phyloP scores from a whole-genome alignment of 2,113 vertebrate genomes.

The Tricholaema leucomelas region DNA sequence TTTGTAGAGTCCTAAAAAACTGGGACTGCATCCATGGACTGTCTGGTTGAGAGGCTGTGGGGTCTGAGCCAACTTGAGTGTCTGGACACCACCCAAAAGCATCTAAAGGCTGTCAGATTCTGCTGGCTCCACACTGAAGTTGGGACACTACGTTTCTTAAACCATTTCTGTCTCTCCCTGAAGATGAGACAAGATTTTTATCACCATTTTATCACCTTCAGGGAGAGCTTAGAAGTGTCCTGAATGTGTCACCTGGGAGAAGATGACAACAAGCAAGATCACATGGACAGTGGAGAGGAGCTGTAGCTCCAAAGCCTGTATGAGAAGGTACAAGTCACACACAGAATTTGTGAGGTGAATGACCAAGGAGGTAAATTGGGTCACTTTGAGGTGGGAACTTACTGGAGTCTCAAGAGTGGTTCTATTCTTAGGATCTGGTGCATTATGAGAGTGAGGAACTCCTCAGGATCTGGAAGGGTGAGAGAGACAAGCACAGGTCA shows the following conservation, averaged over 20 bases:
- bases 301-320: background rate
- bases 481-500: background rate
- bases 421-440: constrained; percentile 85
- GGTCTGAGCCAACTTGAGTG: constrained; percentile 5
- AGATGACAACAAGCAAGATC: background rate
- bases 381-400: background rate
- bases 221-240: background rate
- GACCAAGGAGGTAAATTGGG: background rate
- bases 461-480: constrained; percentile 83
- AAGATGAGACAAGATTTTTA: background rate
- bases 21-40: constrained; percentile 14
- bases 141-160: background rate
- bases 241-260: background rate
- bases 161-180: background rate
- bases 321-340: background rate
- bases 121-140: background rate
- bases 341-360: background rate
- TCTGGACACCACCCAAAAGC: background rate
- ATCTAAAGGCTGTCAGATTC: background rate
- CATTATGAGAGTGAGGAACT: constrained; percentile 90
- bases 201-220: background rate
- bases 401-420: constrained; percentile 86
- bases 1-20: constrained; percentile 29
- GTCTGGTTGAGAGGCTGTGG: background rate
- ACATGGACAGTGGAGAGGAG: background rate